Evolutionary conservation across 2,888 invertebrate species (phyloP), one percentile per base, ranked within the genome.

Genomic region (Drosophila anomalata): DNA sequence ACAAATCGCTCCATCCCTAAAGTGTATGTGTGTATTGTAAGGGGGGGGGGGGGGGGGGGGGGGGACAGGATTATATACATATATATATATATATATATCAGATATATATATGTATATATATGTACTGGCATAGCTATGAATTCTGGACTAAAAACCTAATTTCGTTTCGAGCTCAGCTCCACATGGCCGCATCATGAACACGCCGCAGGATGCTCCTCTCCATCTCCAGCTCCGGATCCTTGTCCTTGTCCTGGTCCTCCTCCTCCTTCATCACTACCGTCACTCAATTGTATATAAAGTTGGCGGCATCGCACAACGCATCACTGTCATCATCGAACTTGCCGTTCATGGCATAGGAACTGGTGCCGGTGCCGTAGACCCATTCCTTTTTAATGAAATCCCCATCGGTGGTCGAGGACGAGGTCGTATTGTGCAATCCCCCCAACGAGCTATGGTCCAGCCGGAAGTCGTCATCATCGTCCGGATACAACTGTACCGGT

Each of bases 381-480:
- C 91, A 91, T 77, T 91, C 91, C 79, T 91, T 91, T 22, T 91
- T 91, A 22, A 91, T 91, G 68, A 91, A 91, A 66, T 91, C 91
- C 8, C 90, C 91, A 63, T 91, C 91, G 50, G 89, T 91, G 24
- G 91, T 91, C 51, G 91, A 91, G 9, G 91, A 91, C 14, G 91
- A 90, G 14, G 91, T 90, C 14, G 91, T 90, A 22, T 89, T 90
- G 46, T 90, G 89, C 7, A 90, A 67, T 14, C 87, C 89, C 47
- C 90, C 90, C 77, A 91, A 56, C 17, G 91, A 91, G 63, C 90
- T 91, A 66, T 91, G 91, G 77, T 91, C 91, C 79, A 91, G 66
- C 33, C 90, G 91, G 63, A 91, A 91, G 62, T 91, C 91, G 78
- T 91, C 91, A 66, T 91, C 91, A 48, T 90, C 91, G 54, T 91